Percentiles rank a stretch among this genome's conserved stretches.
phyloP scores from a whole-genome alignment of 92 coral and sea anemone species.

The Siderastrea radians region DNA sequence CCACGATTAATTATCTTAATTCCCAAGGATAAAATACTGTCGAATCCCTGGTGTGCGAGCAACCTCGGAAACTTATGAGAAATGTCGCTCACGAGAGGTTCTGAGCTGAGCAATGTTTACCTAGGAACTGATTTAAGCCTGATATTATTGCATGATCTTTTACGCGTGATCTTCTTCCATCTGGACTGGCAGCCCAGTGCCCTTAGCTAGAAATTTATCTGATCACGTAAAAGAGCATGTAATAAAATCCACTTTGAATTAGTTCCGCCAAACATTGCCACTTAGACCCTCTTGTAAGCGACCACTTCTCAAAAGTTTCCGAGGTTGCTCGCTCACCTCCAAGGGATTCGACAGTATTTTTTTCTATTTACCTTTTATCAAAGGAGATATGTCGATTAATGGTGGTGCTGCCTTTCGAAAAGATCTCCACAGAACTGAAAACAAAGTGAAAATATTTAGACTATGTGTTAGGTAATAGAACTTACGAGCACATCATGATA shows the following conservation, averaged over 20 bases:
- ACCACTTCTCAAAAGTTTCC: background rate
- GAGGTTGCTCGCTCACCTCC: background rate
- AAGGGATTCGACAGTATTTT: background rate
- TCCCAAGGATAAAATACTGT: background rate
- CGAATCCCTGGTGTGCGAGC: background rate
- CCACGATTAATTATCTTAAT: too few species aligned
- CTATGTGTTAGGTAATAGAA: too few species aligned
- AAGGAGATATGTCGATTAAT: conserved; percentile 7
- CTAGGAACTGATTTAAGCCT: too few species aligned
- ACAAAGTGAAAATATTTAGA: background rate
- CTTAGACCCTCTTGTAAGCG: background rate
- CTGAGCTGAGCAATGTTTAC: background rate
- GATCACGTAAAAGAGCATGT: too few species aligned
- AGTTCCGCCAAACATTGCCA: too few species aligned
- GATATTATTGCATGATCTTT: too few species aligned
- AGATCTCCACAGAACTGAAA: background rate
- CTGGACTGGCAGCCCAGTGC: too few species aligned
- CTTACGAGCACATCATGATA: too few species aligned
- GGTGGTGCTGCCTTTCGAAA: background rate
- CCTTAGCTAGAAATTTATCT: too few species aligned
- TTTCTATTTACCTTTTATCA: background rate
- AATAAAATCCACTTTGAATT: too few species aligned
- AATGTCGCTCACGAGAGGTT: background rate
- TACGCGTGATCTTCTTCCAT: too few species aligned
- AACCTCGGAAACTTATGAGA: background rate